These are phyloP conservation scores for Carduelis carduelis DNA, from an alignment of 2,797 vertebrate species.

Conservation along the genomic window DNA sequence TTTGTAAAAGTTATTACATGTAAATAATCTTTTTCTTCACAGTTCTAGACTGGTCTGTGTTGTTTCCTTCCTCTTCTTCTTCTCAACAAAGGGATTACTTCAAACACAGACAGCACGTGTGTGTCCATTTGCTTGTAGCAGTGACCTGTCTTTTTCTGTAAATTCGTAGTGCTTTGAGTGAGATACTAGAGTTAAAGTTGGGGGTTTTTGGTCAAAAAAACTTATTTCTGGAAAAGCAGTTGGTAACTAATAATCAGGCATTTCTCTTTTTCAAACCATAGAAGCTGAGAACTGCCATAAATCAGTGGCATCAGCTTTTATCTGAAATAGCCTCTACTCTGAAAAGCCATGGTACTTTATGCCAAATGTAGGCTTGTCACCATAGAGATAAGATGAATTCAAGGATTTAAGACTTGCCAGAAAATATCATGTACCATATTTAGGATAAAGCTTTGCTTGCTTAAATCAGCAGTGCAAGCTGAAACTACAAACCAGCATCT, in stretches of 20 bases:
- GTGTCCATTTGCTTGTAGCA: background rate
- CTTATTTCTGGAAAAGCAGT: background rate
- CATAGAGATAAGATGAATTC: constrained; percentile 62
- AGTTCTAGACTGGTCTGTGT: background rate
- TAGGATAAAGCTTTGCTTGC: constrained; percentile 7
- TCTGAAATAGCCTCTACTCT: background rate
- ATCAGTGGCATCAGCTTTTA: constrained; percentile 19
- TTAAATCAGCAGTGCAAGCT: background rate
- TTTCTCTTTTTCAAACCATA: background rate
- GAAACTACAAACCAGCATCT: background rate
- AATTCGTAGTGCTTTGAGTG: background rate
- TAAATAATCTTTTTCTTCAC: background rate
- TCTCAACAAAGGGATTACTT: background rate
- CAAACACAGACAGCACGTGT: background rate
- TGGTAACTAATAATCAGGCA: background rate
- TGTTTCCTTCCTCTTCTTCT: background rate
- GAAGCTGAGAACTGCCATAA: background rate
- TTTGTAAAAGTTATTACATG: background rate
- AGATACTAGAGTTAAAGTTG: background rate
- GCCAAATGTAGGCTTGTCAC: constrained; percentile 55
- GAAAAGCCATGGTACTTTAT: constrained; percentile 32
- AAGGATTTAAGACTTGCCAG: constrained; percentile 36
- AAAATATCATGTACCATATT: constrained; percentile 8
- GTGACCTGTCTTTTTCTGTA: background rate
- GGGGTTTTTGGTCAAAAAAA: background rate